These are phyloP conservation scores for Hapalemur alaotrensis DNA, from an alignment of 2,797 vertebrate genomes.

Conservation along the genomic window DNA sequence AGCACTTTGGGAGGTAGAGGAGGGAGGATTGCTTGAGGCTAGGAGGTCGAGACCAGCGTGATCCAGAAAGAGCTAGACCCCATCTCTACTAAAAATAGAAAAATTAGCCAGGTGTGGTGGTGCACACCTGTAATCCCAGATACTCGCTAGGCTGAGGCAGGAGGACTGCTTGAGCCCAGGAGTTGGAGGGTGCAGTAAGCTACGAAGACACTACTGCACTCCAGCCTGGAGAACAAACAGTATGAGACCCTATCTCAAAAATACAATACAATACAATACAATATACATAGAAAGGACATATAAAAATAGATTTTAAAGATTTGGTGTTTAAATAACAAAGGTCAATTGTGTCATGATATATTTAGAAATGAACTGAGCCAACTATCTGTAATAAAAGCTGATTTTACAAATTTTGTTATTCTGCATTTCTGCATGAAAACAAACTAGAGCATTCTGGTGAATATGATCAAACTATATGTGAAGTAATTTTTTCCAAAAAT, in stretches of 20 bases:
- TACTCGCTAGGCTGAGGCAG: background rate
- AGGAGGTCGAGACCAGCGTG: accelerated
- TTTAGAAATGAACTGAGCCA: background rate
- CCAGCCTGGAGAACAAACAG: no score
- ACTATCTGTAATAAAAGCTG: background rate
- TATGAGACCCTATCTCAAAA: no score
- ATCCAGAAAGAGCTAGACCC: background rate
- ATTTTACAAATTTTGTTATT: background rate
- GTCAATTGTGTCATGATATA: background rate
- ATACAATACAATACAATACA: no score
- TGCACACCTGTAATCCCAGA: background rate
- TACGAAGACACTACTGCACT: background rate
- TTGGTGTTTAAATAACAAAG: background rate
- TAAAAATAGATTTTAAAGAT: background rate
- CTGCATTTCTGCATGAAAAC: background rate
- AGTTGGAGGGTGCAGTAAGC: background rate
- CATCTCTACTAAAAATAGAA: background rate
- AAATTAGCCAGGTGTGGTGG: background rate
- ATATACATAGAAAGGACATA: background rate
- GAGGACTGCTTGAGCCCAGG: background rate
- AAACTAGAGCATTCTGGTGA: background rate
- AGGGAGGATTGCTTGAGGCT: background rate
- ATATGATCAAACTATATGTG: background rate
- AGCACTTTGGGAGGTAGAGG: background rate
- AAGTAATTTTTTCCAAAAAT: background rate